phyloP scores from a whole-genome alignment of 1,140 invertebrate genomes.

The Drosophila persimilis region DNA sequence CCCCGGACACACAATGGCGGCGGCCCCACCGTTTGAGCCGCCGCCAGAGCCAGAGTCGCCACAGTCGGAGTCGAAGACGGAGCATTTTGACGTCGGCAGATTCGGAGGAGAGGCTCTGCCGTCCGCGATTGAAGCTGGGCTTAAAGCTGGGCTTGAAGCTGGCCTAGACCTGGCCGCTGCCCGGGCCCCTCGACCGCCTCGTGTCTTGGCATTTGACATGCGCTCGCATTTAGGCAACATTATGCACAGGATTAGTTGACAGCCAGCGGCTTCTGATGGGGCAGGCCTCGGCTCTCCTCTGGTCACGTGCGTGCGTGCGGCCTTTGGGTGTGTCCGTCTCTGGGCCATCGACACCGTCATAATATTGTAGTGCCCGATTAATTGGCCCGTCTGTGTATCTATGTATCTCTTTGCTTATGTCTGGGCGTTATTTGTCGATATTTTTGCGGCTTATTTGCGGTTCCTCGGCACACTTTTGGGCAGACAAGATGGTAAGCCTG shows the following conservation, averaged over 20 bases:
- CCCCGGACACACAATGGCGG: slow-evolving; percentile 66
- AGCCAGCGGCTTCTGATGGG: slow-evolving; percentile 7
- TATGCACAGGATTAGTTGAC: slow-evolving; percentile 72
- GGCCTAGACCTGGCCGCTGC: neutral
- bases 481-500: neutral
- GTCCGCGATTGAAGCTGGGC: slow-evolving; percentile 1
- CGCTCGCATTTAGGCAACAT: slow-evolving; percentile 76
- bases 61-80: neutral
- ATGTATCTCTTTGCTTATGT: neutral
- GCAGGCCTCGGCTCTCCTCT: neutral
- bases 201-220: slow-evolving; percentile 51
- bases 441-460: slow-evolving; percentile 55
- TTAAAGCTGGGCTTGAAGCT: slow-evolving; percentile 4
- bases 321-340: slow-evolving; percentile 50
- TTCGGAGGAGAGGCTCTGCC: slow-evolving; percentile 52
- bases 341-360: slow-evolving; percentile 75
- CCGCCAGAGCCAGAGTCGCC: slow-evolving; percentile 30
- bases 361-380: slow-evolving; percentile 70
- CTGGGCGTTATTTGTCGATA: slow-evolving; percentile 18
- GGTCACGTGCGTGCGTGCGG: slow-evolving; percentile 50
- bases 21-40: slow-evolving; percentile 65
- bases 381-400: slow-evolving; percentile 32
- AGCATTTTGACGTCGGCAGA: slow-evolving; percentile 77
- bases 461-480: slow-evolving; percentile 14
- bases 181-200: too few species aligned